phyloP scores from a whole-genome alignment of 2,113 vertebrate genomes.

The Urocitellus parryii region DNA sequence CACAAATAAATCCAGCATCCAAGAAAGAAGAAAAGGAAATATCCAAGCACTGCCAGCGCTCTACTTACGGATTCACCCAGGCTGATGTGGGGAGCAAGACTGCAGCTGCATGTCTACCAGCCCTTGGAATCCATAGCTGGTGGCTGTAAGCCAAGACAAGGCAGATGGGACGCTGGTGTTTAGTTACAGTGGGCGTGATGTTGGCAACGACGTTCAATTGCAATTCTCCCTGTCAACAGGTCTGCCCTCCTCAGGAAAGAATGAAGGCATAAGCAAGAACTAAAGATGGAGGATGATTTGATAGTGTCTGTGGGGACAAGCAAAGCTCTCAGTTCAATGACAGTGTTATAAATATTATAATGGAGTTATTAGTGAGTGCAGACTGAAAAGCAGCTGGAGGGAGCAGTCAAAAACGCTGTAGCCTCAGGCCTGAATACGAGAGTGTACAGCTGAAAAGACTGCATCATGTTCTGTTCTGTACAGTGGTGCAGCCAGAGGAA shows the following conservation, averaged over 20 bases:
- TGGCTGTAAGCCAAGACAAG: background rate
- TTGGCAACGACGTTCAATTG: background rate
- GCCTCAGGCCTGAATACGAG: constrained; percentile 69
- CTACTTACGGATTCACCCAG: background rate
- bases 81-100: background rate
- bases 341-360: constrained; percentile 74
- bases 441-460: constrained; percentile 18
- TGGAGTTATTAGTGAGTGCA: constrained; percentile 71
- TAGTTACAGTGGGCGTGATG: background rate
- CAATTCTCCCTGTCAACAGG: background rate
- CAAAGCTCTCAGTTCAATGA: constrained; percentile 39
- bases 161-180: background rate
- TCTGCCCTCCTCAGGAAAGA: background rate
- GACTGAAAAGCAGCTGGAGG: constrained; percentile 66
- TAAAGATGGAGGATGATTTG: constrained; percentile 38
- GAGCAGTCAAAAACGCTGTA: constrained; percentile 48
- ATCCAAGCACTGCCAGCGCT: no score
- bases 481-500: background rate
- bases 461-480: background rate
- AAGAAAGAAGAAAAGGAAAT: background rate
- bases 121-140: background rate
- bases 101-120: background rate
- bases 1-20: background rate
- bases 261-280: background rate
- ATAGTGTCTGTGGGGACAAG: constrained; percentile 43